Percentiles rank a stretch among this genome's conserved stretches.
These are phyloP conservation scores for Drosophila niveifrons DNA, from an alignment of 2,888 invertebrate genomes.

Conservation along the genomic window DNA sequence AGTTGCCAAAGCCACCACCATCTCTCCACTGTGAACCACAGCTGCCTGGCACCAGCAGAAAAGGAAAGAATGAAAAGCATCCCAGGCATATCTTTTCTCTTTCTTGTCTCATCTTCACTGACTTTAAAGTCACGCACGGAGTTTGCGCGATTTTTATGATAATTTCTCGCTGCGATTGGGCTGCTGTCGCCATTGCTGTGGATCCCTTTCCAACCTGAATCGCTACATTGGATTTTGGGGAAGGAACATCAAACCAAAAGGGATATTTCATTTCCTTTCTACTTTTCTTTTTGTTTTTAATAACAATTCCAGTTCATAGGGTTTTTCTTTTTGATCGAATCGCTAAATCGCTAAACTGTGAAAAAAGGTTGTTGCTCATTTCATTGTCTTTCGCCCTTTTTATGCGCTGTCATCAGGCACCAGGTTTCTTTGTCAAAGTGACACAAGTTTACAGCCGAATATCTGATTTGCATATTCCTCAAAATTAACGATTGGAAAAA, in stretches of 20 bases:
- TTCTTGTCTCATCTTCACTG: conserved; percentile 22
- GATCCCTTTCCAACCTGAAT: conserved; percentile 33
- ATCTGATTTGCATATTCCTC: conserved; percentile 69
- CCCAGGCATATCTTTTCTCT: conserved; percentile 7
- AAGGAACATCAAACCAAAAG: conserved; percentile 20
- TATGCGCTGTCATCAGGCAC: conserved; percentile 51
- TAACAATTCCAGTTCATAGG: conserved; percentile 66
- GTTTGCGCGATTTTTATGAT: conserved; percentile 81
- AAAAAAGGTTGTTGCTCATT: conserved; percentile 62
- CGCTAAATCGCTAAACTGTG: conserved; percentile 66
- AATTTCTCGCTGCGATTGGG: conserved; percentile 75
- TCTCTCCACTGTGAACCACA: conserved; percentile 44
- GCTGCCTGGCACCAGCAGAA: conserved; percentile 31
- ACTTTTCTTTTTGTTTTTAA: conserved; percentile 54
- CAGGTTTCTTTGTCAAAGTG: conserved; percentile 22
- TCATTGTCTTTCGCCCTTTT: conserved; percentile 27
- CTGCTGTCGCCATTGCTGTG: conserved; percentile 67
- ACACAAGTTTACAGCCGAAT: conserved; percentile 62
- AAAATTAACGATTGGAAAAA: conserved; percentile 76
- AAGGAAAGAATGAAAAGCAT: conserved; percentile 5
- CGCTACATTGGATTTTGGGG: background rate
- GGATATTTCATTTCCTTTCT: conserved; percentile 48
- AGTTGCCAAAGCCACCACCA: conserved; percentile 56
- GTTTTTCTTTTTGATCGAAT: conserved; percentile 52
- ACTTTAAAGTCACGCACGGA: conserved; percentile 77